Conservation (phyloP, 2,888 invertebrate species). For the Apamea crenata region DNA sequence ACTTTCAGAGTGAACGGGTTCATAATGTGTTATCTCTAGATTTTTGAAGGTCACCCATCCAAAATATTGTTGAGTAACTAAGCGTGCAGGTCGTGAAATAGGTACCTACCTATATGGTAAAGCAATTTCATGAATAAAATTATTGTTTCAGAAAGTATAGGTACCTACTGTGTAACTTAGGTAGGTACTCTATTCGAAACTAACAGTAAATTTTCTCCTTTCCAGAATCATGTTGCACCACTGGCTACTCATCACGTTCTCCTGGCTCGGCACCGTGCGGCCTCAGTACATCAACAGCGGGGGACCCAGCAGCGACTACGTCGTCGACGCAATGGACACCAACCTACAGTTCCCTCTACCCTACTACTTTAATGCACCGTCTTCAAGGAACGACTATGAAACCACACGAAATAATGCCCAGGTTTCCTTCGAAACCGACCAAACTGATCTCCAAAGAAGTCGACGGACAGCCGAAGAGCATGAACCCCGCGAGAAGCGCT, state of each 20-base stretch:
- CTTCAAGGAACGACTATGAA: conserved; percentile 53
- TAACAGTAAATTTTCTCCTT: conserved; percentile 53
- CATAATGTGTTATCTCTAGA: not conserved
- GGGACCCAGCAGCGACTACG: conserved; percentile 71
- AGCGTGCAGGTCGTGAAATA: not conserved
- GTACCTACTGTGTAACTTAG: not conserved
- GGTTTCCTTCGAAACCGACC: conserved; percentile 61
- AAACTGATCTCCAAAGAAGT: conserved; percentile 63
- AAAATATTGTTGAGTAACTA: not conserved
- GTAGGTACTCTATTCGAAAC: not conserved
- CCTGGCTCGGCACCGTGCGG: conserved; percentile 82
- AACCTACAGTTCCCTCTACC: conserved; percentile 75
- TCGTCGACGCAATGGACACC: conserved; percentile 72
- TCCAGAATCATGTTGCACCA: conserved; percentile 85
- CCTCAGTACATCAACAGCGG: conserved; percentile 84
- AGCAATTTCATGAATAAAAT: not conserved
- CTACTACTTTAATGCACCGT: conserved; percentile 75
- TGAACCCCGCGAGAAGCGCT: conserved; percentile 67
- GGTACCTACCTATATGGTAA: not conserved
- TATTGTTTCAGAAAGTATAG: not conserved
- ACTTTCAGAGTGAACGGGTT: not conserved
- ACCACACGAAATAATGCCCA: conserved; percentile 45
- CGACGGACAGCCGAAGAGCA: conserved; percentile 71
- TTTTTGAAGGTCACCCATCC: conserved; percentile 1
- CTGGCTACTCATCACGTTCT: conserved; percentile 82